Evolutionary conservation across 2,888 invertebrate genomes (phyloP), one percentile per base, ranked within the genome.

Genomic region (Pyralis farinalis): DNA sequence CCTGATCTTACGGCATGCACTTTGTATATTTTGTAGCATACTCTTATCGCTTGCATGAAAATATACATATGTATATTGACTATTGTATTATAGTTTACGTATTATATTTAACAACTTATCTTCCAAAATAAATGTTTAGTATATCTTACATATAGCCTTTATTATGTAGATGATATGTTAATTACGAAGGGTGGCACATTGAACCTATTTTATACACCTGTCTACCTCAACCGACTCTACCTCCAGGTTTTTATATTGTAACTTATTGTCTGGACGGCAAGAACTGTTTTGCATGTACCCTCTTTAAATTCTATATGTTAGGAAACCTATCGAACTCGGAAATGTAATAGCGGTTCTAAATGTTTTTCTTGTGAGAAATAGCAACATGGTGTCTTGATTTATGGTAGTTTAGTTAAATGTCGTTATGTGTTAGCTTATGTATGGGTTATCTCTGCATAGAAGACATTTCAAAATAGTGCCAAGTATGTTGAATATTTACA

Each of bases 61-160:
- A 82, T 79, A 71, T 77, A 70, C 55, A 54, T 61, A 59, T 55
- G 60, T 64, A 53, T 72, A 57, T 63, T 47, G 55, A 64, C 51
- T 66, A 64, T 49, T 64, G 43, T 69, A 62, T 65, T 68, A 67
- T 64, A 42, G 47, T 46, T 44, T 55, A 56, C 53, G 65, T 76
- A 56, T 53, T 76, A 73, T 74, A 52, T 66, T 60, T 67, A 71
- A 64, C 67, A 69, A 56, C 58, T 63, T 78, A 78, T 86, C 88
- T 88, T 88, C 88, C 88, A 88, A 88, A 88, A 87, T 88, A 87
- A 88, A 88, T 88, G 87, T 78, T 71, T 72, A 78, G 70, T 75
- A 70, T 77, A 71, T 77, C 63, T 46, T 72, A 66, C 54, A 51
- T 63, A 47, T 51, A 58, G 63, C 60, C 63, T 71, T 58, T 68